Evolutionary conservation across 2,113 vertebrate genomes (phyloP).

Genomic region (Brachypteracias leptosomus): DNA sequence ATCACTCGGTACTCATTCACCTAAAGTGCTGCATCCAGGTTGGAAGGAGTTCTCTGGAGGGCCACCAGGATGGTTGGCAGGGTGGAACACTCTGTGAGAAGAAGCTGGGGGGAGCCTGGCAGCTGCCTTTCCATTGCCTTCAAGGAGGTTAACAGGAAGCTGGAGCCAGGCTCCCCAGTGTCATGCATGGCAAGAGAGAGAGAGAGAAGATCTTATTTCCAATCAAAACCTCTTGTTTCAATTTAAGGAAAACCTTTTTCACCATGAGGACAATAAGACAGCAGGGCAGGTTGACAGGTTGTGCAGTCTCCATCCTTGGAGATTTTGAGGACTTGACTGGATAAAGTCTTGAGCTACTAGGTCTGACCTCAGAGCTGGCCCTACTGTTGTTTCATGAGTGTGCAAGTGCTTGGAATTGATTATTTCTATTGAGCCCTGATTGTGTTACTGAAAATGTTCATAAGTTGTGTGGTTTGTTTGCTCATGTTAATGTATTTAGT

Average conservation of each 20-base stretch:
- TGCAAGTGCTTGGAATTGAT: neutral
- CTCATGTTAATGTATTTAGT: neutral
- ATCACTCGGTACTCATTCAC: neutral
- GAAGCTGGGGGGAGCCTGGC: neutral
- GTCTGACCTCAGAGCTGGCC: neutral
- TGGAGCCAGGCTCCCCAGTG: neutral
- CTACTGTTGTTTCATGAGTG: neutral
- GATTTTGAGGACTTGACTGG: neutral
- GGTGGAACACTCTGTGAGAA: neutral
- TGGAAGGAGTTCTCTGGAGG: neutral
- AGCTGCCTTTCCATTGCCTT: neutral
- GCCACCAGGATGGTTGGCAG: neutral
- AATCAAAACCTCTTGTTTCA: neutral
- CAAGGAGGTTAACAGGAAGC: neutral
- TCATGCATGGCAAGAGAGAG: no score
- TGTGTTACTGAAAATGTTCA: neutral
- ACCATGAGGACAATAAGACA: neutral
- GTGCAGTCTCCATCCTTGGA: neutral
- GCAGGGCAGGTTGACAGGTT: neutral
- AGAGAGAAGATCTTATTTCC: neutral
- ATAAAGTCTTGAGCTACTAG: neutral
- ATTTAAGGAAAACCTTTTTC: neutral
- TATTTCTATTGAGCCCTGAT: neutral
- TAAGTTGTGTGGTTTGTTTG: neutral
- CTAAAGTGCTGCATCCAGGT: neutral